Conservation (phyloP, 2,113 vertebrate genomes). For the Acrocephalus arundinaceus region DNA sequence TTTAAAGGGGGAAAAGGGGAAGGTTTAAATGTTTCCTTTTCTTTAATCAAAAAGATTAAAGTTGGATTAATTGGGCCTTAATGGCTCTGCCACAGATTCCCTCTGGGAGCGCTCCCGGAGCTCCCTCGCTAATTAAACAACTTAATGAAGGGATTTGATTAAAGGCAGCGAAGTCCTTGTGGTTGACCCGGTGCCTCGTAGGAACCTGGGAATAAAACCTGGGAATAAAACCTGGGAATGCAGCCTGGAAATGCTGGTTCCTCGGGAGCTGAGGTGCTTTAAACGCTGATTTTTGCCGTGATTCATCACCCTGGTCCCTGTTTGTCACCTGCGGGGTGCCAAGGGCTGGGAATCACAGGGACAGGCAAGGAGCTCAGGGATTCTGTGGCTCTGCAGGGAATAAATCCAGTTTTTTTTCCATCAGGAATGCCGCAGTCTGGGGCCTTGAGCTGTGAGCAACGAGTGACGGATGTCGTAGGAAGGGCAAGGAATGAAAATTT, state of each 20-base stretch:
- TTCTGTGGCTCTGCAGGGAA: neutral
- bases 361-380: accelerated
- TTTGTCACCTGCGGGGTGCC: neutral
- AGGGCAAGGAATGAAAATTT: neutral
- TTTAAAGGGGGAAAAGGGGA: neutral
- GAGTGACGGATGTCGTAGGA: neutral
- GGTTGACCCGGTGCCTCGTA: neutral
- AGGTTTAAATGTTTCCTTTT: neutral
- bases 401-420: neutral
- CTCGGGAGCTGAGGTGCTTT: neutral
- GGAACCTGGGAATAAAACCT: neutral
- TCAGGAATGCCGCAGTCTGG: accelerated
- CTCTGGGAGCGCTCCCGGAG: conserved; percentile 16
- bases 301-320: accelerated
- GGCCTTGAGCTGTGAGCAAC: neutral
- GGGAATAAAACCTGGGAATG: neutral
- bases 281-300: neutral
- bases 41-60: neutral
- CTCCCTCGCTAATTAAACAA: conserved; percentile 43
- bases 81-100: neutral
- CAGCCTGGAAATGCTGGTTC: neutral
- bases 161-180: neutral
- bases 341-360: accelerated
- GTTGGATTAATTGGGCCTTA: neutral
- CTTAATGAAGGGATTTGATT: conserved; percentile 49